Evolutionary conservation across 2,113 vertebrate genomes (phyloP).

Genomic region (Rafetus swinhoei): DNA sequence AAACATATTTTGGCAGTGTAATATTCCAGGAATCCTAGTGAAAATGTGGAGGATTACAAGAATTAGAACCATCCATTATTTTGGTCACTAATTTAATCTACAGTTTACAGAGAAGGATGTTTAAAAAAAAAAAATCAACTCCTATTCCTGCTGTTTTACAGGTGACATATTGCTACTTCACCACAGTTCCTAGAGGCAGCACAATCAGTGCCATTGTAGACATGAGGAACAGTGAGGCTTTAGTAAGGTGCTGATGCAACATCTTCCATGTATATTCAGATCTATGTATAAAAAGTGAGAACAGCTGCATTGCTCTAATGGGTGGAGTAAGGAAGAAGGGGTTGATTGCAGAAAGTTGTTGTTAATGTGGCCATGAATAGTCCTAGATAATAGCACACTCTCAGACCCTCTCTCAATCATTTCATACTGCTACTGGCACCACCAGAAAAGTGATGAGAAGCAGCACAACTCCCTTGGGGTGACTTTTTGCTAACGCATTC

Average conservation of each 20-base stretch:
- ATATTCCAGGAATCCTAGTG: slow-evolving; percentile 15
- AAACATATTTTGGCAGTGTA: slow-evolving; percentile 14
- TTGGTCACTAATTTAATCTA: not conserved
- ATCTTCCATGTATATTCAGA: not conserved
- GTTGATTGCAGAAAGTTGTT: not conserved
- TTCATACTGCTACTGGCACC: not conserved
- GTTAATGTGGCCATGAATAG: not conserved
- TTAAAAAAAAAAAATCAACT: not conserved
- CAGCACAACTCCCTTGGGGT: not conserved
- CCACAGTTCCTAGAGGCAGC: not conserved
- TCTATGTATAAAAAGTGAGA: not conserved
- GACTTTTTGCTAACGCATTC: not conserved
- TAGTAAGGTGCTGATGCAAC: not conserved
- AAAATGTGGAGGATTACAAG: not conserved
- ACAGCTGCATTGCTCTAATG: not conserved
- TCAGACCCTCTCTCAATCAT: not conserved
- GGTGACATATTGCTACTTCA: not conserved
- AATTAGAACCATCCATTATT: not conserved
- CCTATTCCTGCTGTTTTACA: slow-evolving; percentile 14
- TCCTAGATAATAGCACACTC: not conserved
- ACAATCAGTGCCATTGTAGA: not conserved
- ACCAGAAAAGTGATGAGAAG: not conserved
- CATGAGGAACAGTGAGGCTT: not conserved
- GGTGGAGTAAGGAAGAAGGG: not conserved
- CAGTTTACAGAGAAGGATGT: not conserved